phyloP scores from a whole-genome alignment of 2,888 invertebrate species.

The Neoascia interrupta region DNA sequence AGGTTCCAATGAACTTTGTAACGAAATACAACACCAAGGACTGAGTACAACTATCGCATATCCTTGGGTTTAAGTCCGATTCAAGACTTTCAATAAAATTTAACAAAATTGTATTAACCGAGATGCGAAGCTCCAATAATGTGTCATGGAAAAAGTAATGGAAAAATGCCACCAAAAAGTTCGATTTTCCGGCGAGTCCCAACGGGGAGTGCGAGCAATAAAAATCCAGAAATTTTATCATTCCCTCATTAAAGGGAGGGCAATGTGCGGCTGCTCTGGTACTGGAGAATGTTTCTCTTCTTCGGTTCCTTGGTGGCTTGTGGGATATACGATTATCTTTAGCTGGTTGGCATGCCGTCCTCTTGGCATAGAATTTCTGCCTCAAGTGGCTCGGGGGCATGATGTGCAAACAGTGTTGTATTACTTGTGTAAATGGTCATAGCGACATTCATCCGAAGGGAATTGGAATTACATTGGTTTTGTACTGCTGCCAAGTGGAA shows the following conservation, averaged over 20 bases:
- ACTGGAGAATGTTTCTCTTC: conserved; percentile 26
- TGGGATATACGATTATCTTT: conserved; percentile 50
- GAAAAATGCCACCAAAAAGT: conserved; percentile 21
- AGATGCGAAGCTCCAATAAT: not conserved
- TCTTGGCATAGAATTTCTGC: conserved; percentile 57
- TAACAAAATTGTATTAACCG: conserved; percentile 54
- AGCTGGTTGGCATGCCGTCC: conserved; percentile 11
- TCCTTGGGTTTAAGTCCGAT: no score
- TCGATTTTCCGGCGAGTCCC: conserved; percentile 21
- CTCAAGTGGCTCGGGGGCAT: conserved; percentile 49
- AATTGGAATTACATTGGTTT: conserved; percentile 53
- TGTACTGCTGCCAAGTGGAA: conserved; percentile 48
- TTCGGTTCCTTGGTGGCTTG: conserved; percentile 24
- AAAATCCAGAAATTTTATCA: conserved; percentile 64
- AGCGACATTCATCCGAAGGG: conserved; percentile 63
- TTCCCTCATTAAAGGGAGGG: conserved; percentile 60
- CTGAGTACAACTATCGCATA: no score
- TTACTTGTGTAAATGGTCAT: conserved; percentile 53
- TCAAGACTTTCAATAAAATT: conserved; percentile 52
- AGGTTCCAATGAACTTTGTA: no score
- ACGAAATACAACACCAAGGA: no score
- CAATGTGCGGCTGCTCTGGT: no score
- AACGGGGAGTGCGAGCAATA: conserved; percentile 34
- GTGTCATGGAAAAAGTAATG: not conserved
- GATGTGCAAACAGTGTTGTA: conserved; percentile 25